phyloP scores from a whole-genome alignment of 37 sponge, comb jelly and placozoan genomes.

The Ianthella basta region DNA sequence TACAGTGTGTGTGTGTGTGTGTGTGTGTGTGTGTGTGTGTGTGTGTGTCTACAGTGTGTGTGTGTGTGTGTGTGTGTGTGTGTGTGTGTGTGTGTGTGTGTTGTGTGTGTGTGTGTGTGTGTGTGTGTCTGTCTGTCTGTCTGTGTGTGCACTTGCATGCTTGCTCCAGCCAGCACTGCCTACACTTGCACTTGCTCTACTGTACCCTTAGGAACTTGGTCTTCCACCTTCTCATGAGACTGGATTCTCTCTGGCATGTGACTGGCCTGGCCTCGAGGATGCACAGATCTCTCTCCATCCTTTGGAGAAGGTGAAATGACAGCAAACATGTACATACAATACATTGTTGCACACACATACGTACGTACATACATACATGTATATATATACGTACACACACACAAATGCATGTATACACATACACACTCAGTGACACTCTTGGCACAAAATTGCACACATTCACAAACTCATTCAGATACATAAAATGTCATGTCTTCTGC shows the following conservation, averaged over 20 bases:
- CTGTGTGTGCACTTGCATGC: neutral
- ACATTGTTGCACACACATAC: neutral
- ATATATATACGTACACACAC: conserved; percentile 18
- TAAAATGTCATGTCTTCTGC: neutral
- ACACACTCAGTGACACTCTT: neutral
- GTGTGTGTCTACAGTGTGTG: conserved; percentile 13
- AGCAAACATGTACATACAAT: neutral
- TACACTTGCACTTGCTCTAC: neutral
- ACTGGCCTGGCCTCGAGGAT: conserved; percentile 77
- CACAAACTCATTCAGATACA: neutral
- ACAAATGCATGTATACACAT: neutral
- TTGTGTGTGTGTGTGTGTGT: conserved; percentile 8
- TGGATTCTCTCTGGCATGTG: conserved; percentile 69
- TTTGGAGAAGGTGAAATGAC: conserved; percentile 18
- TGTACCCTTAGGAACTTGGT: conserved; percentile 15
- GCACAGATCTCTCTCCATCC: conserved; percentile 8
- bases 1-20: conserved; percentile 15
- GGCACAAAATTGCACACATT: too few relatives aligned
- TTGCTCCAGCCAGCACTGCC: neutral
- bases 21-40: conserved; percentile 8
- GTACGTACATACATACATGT: neutral
- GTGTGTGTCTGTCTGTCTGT: conserved; percentile 6
- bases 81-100: neutral
- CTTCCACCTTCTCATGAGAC: conserved; percentile 44
- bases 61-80: conserved; percentile 13